These are phyloP conservation scores for Baccha elongata DNA, from an alignment of 2,888 invertebrate species.

Conservation along the genomic window DNA sequence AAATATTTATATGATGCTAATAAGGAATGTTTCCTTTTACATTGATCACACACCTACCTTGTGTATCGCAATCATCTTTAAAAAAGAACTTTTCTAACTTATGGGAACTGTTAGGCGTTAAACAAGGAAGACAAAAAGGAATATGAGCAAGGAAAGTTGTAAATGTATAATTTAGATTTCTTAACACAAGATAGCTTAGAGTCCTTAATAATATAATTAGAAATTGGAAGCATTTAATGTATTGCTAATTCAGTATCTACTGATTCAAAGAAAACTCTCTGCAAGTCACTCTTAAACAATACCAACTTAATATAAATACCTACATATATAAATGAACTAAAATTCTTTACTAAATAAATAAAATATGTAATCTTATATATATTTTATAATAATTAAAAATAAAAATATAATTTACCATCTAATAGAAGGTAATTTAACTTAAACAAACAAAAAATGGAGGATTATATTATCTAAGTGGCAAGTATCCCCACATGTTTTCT, in stretches of 20 bases:
- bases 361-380: not conserved
- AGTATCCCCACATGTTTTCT: slow-evolving; percentile 4
- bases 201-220: slow-evolving; percentile 2
- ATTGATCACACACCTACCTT: too few species aligned
- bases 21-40: too few species aligned
- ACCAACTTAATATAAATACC: not conserved
- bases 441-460: slow-evolving; percentile 1
- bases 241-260: too few species aligned
- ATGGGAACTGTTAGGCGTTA: too few species aligned
- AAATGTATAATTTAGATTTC: too few species aligned
- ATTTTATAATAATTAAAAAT: slow-evolving; percentile 2
- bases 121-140: too few species aligned
- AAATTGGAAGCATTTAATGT: slow-evolving; percentile 18
- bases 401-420: slow-evolving; percentile 18
- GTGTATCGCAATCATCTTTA: too few species aligned
- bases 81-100: too few species aligned
- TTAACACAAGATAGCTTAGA: not conserved
- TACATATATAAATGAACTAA: too few species aligned
- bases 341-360: not conserved
- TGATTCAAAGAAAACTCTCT: slow-evolving; percentile 39
- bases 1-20: too few species aligned
- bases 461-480: slow-evolving; percentile 1
- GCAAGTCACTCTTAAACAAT: slow-evolving; percentile 41
- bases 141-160: too few species aligned
- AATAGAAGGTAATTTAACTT: slow-evolving; percentile 1